Conservation (phyloP, 2,797 vertebrate species). For the Thamnophis elegans region DNA sequence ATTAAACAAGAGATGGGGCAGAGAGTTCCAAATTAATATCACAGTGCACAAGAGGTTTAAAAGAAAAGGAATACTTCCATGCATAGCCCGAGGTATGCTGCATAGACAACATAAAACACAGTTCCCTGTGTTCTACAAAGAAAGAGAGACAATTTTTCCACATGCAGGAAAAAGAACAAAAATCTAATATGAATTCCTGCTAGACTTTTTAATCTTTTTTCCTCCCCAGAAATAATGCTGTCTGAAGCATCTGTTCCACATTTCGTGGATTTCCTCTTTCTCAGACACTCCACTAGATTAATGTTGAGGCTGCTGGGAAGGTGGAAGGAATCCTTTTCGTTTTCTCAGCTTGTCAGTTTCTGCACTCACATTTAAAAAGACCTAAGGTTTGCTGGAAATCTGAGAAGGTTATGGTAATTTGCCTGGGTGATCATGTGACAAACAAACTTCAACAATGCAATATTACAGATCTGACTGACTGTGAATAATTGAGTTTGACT, state of each 20-base stretch:
- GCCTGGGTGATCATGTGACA: neutral
- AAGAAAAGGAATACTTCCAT: neutral
- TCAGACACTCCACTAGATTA: neutral
- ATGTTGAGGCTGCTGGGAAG: neutral
- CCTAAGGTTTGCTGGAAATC: neutral
- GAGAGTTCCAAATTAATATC: neutral
- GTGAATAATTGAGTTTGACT: neutral
- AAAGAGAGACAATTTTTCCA: neutral
- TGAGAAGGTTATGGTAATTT: neutral
- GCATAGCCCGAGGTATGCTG: neutral
- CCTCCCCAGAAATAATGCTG: neutral
- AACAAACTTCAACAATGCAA: neutral
- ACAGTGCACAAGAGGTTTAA: neutral
- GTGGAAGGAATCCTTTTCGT: neutral
- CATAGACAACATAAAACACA: neutral
- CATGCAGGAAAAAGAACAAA: neutral
- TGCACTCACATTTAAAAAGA: neutral
- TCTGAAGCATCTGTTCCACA: neutral
- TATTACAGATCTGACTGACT: neutral
- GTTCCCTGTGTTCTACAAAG: neutral
- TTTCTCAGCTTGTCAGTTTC: neutral
- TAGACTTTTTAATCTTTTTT: neutral
- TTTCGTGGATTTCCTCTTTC: neutral
- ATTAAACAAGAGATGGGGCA: neutral
- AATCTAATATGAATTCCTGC: neutral